Evolutionary conservation across 1,140 invertebrate species (phyloP).

Genomic region (Drosophila nigrodunni): DNA sequence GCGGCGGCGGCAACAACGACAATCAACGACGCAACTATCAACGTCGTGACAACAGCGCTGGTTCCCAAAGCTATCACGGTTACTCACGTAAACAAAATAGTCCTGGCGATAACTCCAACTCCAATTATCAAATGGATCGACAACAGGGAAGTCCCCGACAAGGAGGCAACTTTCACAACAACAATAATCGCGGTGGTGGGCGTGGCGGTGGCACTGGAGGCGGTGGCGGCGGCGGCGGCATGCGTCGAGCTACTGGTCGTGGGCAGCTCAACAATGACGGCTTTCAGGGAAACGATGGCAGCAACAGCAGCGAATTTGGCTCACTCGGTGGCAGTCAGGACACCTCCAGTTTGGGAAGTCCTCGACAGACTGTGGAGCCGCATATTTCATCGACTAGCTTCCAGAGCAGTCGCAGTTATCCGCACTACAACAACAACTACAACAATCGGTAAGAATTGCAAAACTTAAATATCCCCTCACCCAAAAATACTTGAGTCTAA

Average conservation of each 20-base stretch:
- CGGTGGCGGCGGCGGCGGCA: conserved; percentile 13
- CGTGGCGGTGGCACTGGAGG: conserved; percentile 5
- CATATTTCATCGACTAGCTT: conserved; percentile 38
- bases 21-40: conserved; percentile 56
- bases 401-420: conserved; percentile 54
- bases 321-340: conserved; percentile 26
- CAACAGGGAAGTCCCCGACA: conserved; percentile 45
- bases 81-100: conserved; percentile 24
- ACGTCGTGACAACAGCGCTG: conserved; percentile 52
- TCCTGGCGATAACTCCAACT: conserved; percentile 3
- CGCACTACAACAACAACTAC: conserved; percentile 32
- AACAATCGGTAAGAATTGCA: conserved; percentile 47
- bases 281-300: conserved; percentile 49
- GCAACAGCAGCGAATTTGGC: conserved; percentile 38
- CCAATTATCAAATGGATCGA: conserved; percentile 6
- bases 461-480: background rate
- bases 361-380: conserved; percentile 15
- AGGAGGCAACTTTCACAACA: conserved; percentile 22
- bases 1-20: conserved; percentile 28
- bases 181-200: conserved; percentile 22
- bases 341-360: conserved; percentile 44
- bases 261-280: conserved; percentile 11
- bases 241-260: conserved; percentile 1
- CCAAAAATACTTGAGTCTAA: too few relatives aligned
- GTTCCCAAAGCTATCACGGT: conserved; percentile 36